phyloP scores from a whole-genome alignment of 2,113 vertebrate genomes.

The Rhinichthys klamathensis region DNA sequence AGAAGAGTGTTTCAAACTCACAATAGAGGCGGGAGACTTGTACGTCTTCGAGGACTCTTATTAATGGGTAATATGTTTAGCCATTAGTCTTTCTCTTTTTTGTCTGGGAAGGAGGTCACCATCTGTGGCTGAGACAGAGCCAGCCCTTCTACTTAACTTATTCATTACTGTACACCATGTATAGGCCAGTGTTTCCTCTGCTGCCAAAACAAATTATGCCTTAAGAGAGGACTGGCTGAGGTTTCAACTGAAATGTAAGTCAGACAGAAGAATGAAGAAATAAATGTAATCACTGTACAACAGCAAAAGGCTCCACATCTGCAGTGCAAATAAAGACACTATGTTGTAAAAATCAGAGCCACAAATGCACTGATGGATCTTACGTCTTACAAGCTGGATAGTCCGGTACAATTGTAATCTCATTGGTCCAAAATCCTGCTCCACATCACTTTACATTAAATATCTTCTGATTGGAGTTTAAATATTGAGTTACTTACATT shows the following conservation, averaged over 20 bases:
- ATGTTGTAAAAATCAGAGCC: not conserved
- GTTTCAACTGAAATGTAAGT: not conserved
- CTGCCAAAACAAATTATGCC: conserved; percentile 16
- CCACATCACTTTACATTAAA: too few relatives aligned
- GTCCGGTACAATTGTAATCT: not conserved
- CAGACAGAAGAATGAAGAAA: not conserved
- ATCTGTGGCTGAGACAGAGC: conserved; percentile 67
- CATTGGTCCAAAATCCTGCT: not conserved
- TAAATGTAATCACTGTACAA: not conserved
- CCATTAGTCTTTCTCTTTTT: conserved; percentile 47
- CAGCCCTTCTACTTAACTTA: conserved; percentile 63
- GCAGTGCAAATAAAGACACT: not conserved
- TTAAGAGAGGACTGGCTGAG: not conserved
- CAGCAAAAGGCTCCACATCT: not conserved
- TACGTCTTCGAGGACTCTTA: conserved; percentile 31
- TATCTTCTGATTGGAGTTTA: too few relatives aligned
- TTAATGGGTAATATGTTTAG: conserved; percentile 41
- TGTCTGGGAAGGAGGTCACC: conserved; percentile 68
- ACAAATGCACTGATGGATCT: not conserved
- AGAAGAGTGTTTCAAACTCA: not conserved
- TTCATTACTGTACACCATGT: conserved; percentile 61
- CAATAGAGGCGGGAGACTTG: not conserved
- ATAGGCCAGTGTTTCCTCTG: conserved; percentile 51
- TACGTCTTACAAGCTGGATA: not conserved
- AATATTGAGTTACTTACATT: not conserved